Evolutionary conservation across 2,113 vertebrate genomes (phyloP), one percentile per base, ranked within the genome.

Genomic region (Neogobius melanostomus): DNA sequence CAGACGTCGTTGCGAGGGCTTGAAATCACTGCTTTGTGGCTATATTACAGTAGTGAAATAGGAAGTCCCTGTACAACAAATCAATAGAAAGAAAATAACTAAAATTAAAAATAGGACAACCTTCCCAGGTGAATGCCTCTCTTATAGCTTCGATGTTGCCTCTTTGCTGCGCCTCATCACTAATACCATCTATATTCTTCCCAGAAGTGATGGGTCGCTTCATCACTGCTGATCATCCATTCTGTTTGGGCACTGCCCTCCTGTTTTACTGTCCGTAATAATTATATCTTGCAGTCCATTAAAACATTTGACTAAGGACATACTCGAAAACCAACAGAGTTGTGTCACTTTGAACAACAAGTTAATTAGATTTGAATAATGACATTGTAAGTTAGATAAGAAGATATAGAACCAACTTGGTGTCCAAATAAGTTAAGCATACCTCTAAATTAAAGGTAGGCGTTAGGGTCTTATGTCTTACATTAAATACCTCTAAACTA

Each of bases 261-360:
- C n/a, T 47, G 61, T 16, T 63, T 16, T n/a, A 63, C 44, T 63
- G 61, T 63, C n/a, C 61, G 46, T 45, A 63, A n/a, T 45, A 16
- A 16, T n/a, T 6, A 16, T 1, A 63, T 8, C 6, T n/a, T 7
- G 43, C n/a, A 46, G 43, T 16, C 15, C 61, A 63, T 63, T 17
- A 1, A 63, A 7, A 47, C 9, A 11, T n/a, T 0, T n/a, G 6
- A 47, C 61, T n/a, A 15, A 8, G 9, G 9, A 63, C 44, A 47
- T 17, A 46, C n/a, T 63, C 46, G 5, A 11, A 45, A 46, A 6
- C 15, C 43, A 47, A 11, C 15, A 11, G 3, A 17, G 8, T n/a
- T 16, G 61, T 10, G 11, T 45, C 15, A 17, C 57, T 63, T 4
- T 61, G 8, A 15, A 44, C 0, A 60, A 60, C 16, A 57, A 3